phyloP scores from a whole-genome alignment of 2,113 vertebrate genomes.

The Oreamnos americanus region DNA sequence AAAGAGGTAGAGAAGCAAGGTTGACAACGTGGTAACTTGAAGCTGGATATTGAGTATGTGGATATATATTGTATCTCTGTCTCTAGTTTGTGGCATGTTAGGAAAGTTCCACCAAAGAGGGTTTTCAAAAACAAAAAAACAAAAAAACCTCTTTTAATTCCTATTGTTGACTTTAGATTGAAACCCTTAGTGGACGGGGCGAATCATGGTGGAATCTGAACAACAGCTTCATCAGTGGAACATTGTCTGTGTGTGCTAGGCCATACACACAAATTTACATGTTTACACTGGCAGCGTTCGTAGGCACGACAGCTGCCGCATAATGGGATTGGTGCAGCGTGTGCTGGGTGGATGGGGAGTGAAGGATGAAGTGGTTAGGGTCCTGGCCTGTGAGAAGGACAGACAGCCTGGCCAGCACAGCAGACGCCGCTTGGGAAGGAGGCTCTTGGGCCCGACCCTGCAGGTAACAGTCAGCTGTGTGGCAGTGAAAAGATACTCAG shows the following conservation, averaged over 20 bases:
- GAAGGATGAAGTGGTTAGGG: not conserved
- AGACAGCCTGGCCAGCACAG: not conserved
- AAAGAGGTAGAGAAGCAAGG: not conserved
- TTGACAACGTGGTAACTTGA: rapidly evolving
- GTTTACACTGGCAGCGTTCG: rapidly evolving
- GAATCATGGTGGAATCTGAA: not conserved
- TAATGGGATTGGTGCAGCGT: not conserved
- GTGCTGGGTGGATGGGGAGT: not conserved
- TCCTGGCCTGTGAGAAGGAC: not conserved
- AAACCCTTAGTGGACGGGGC: not conserved
- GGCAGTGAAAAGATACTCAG: not conserved
- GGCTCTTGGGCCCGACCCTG: too few species aligned
- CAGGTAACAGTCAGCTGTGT: not conserved
- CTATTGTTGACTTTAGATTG: not conserved
- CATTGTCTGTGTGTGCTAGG: rapidly evolving
- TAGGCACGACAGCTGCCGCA: rapidly evolving
- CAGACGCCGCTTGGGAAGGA: rapidly evolving
- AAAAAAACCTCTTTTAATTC: not conserved
- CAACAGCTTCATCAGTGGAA: not conserved
- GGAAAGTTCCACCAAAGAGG: not conserved
- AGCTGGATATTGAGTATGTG: not conserved
- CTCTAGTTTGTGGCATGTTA: not conserved
- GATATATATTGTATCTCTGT: not conserved
- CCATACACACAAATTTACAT: rapidly evolving
- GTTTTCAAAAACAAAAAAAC: not conserved